Base-by-base conservation (phyloP, 1,140 invertebrate genomes). In the Saxidomus purpurata region DNA sequence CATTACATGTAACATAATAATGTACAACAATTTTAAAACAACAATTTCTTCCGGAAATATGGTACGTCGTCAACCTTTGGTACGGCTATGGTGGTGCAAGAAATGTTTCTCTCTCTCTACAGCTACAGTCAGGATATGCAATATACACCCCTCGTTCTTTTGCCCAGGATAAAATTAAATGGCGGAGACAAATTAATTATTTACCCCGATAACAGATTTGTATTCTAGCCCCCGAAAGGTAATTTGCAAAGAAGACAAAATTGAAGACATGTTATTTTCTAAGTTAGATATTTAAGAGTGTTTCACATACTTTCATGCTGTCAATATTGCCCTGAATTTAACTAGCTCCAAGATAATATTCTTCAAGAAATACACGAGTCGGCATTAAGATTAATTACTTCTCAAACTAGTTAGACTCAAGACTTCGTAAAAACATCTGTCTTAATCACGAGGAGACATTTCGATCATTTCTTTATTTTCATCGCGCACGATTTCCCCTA, bases 321-420 rank as follows among this genome's bases (percentile, higher is more conserved):
- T 79, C 76, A 79, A 79, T 52, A 49, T 31, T 36, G 11, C 55
- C 76, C 19, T 79, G 8, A 22, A n/a, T 22, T 2, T 36, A 49
- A 79, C 34, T 52, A 52, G 76, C 76, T 79, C 36, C 47, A 55
- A 79, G 76, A 79, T 79, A 36, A 52, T n/a, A 52, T 79, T 49
- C 76, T 79, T 79, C 76, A 55, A 36, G 47, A 79, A 79, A 19
- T 55, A 49, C 22, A 55, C 47, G 47, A 52, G 31, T 79, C 4
- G 28, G 76, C 76, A 55, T 38, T 67, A 63, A 82, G 80, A 82
- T 82, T 82, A 82, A 82, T 82, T 82, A 67, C 59, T 43, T 82
- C 80, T 82, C 61, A 63, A 63, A 43, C 38, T 28, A 67, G 36
- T 63, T 40, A 59, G 52, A 67, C 80, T 82, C 52, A 82, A 63